These are phyloP conservation scores for Pogonus chalceus DNA, from an alignment of 1,140 invertebrate genomes.

Conservation along the genomic window DNA sequence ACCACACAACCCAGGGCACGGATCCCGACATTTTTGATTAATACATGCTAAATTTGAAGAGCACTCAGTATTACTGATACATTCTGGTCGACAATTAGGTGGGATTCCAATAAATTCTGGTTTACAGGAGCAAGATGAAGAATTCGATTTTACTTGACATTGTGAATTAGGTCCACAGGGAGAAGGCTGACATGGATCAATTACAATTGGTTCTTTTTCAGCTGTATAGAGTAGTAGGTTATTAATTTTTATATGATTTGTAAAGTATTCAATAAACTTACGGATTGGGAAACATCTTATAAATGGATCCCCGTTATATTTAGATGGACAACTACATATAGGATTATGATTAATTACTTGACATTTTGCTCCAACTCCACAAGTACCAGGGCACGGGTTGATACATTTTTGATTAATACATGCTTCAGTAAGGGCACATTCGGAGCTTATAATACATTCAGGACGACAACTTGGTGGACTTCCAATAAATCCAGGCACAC, in stretches of 20 bases:
- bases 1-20: slow-evolving; percentile 54
- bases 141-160: slow-evolving; percentile 51
- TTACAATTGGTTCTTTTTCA: slow-evolving; percentile 25
- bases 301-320: slow-evolving; percentile 48
- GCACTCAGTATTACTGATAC: slow-evolving; percentile 57
- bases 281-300: slow-evolving; percentile 35
- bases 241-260: slow-evolving; percentile 9
- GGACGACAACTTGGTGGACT: slow-evolving; percentile 42
- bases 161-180: slow-evolving; percentile 69
- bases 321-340: slow-evolving; percentile 42
- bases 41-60: slow-evolving; percentile 49
- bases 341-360: slow-evolving; percentile 47
- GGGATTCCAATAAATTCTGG: slow-evolving; percentile 63
- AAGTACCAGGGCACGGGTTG: slow-evolving; percentile 50
- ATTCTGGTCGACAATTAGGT: slow-evolving; percentile 64
- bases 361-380: slow-evolving; percentile 49
- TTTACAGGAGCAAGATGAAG: slow-evolving; percentile 56
- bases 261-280: slow-evolving; percentile 12
- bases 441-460: slow-evolving; percentile 44
- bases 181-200: slow-evolving; percentile 59
- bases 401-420: slow-evolving; percentile 46
- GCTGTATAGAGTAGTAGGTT: slow-evolving; percentile 22
- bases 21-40: slow-evolving; percentile 53
- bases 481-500: slow-evolving; percentile 43
- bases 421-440: slow-evolving; percentile 46